Evolutionary conservation across 2,888 invertebrate species (phyloP).

Genomic region (Mesopsocus fuscifrons): DNA sequence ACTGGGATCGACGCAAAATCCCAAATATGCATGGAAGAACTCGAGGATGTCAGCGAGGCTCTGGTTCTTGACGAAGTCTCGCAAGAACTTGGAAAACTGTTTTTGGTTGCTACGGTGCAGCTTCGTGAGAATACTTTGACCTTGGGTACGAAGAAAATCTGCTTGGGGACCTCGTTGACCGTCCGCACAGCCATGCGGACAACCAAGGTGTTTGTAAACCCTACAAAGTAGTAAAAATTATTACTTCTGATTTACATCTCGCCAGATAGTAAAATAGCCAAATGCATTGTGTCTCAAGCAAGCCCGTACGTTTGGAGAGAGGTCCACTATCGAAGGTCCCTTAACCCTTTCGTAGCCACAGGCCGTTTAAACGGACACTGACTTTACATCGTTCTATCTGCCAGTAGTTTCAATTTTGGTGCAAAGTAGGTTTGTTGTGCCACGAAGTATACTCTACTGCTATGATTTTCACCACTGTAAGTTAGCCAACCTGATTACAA

Average conservation of each 20-base stretch:
- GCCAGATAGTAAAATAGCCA: neutral
- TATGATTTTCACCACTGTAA: too few species aligned
- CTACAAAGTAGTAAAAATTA: constrained; percentile 27
- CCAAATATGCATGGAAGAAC: constrained; percentile 86
- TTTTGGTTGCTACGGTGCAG: constrained; percentile 45
- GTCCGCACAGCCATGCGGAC: constrained; percentile 81
- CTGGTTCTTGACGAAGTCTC: constrained; percentile 56
- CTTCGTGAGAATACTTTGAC: constrained; percentile 54
- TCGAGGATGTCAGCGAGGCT: constrained; percentile 73
- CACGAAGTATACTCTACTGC: too few species aligned
- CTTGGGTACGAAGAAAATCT: constrained; percentile 76
- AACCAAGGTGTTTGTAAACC: constrained; percentile 76
- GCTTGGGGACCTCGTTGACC: constrained; percentile 76
- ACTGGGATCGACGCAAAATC: constrained; percentile 86
- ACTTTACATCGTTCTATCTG: too few species aligned
- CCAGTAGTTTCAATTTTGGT: too few species aligned
- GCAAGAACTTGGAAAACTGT: constrained; percentile 43
- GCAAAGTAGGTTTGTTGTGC: too few species aligned
- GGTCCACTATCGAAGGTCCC: too few species aligned
- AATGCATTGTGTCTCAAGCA: neutral
- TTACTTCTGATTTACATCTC: neutral
- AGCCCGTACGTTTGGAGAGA: neutral
- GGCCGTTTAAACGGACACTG: too few species aligned
- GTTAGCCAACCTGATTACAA: too few species aligned
- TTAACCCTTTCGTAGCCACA: too few species aligned